A percentile compares a stretch with the other conserved stretches of the same genome.
phyloP scores from a whole-genome alignment of 2,888 invertebrate genomes.

The Spialia ferax region DNA sequence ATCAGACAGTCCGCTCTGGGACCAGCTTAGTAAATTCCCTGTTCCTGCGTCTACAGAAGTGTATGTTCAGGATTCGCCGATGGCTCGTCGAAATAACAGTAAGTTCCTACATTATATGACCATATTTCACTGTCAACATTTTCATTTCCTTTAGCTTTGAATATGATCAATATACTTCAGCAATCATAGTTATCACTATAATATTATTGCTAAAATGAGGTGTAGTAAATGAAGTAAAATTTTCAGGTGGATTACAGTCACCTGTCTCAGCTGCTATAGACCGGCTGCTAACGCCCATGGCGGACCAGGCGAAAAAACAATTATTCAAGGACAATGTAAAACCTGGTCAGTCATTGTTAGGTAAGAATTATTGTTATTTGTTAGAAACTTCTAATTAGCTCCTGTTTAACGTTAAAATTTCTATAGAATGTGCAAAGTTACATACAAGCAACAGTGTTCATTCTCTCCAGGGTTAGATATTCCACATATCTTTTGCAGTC shows the following conservation, averaged over 20 bases:
- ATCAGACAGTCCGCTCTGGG: slow-evolving; percentile 95
- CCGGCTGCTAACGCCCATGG: slow-evolving; percentile 89
- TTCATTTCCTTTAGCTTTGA: too few relatives aligned
- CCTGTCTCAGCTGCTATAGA: slow-evolving; percentile 87
- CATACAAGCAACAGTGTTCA: too few relatives aligned
- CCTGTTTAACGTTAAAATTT: neutral
- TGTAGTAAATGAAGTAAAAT: neutral
- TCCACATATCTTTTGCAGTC: neutral
- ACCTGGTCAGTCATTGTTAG: slow-evolving; percentile 86
- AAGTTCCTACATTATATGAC: too few relatives aligned
- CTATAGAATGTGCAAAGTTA: neutral
- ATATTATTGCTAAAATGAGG: too few relatives aligned
- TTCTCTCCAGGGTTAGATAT: too few relatives aligned
- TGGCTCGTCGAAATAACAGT: slow-evolving; percentile 53
- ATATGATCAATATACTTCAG: too few relatives aligned
- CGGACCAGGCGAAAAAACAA: slow-evolving; percentile 80
- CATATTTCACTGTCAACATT: too few relatives aligned
- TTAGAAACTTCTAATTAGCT: neutral
- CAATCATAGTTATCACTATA: too few relatives aligned
- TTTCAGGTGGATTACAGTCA: slow-evolving; percentile 76
- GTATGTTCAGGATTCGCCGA: slow-evolving; percentile 70
- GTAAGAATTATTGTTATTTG: slow-evolving; percentile 55
- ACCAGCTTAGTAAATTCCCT: slow-evolving; percentile 84
- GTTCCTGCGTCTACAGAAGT: slow-evolving; percentile 75
- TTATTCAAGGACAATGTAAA: slow-evolving; percentile 84